Base-by-base conservation (phyloP, 2,888 invertebrate genomes). In the Eulithis testata region DNA sequence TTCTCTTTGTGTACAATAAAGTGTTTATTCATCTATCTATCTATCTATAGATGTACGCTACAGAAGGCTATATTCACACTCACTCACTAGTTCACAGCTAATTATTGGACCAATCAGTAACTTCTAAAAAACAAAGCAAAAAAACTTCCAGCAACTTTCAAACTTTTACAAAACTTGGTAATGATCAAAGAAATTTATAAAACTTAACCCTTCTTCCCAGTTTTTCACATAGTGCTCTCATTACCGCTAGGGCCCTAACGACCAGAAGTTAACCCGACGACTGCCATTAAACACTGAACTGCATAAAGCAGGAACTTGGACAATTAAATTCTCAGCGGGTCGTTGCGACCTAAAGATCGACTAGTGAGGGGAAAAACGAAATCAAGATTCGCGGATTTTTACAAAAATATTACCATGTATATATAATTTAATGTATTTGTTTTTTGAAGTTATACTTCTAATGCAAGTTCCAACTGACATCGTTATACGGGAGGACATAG, bases 251-350 rank as follows among this genome's bases (percentile, higher is more conserved):
- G 62, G 67, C 61, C 73, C 40, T 56, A 66, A 76, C 75, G 73
- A 76, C 74, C 71, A 63, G 61, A 74, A 78, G 76, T 83, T 81
- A 84, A 82, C 83, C 78, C 81, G 78, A 59, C 77, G 80, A 73
- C 82, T 78, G 78, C 80, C 81, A 83, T 86, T 87, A 85, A 84
- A 80, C 80, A 77, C 73, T 77, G 77, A 82, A 83, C 84, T 84
- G 87, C 84, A 85, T 85, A 81, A 84, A 85, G 85, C 80, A 73
- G 77, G 84, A 88, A 88, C 82, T 89, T 88, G 77, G 78, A 85
- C 84, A 85, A 87, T 89, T 88, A 87, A 88, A 87, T 87, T 82
- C 83, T 81, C 79, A 78, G 72, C 76, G 79, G 74, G 82, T 84
- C 83, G 83, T 85, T 84, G 78, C 72, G 78, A 77, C 79, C 80